Percentiles rank a stretch among this genome's conserved stretches.
Evolutionary conservation across 2,113 vertebrate genomes (phyloP).

Genomic region (Cinclus mexicanus): DNA sequence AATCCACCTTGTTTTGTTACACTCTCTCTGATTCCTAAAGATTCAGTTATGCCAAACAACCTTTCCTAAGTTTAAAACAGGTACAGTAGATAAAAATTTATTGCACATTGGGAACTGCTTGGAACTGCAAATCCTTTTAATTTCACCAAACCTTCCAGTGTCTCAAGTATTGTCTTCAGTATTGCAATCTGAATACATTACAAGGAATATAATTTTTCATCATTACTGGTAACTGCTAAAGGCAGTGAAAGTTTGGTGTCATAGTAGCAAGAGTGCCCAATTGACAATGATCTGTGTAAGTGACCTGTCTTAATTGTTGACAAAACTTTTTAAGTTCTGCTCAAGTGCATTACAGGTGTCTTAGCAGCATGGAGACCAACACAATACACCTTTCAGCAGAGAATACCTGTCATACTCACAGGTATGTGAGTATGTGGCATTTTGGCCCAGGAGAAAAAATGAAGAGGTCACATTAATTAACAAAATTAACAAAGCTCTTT

Average conservation of each 20-base stretch:
- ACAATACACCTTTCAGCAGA: neutral
- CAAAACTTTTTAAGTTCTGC: neutral
- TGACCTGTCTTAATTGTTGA: neutral
- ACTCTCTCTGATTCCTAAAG: neutral
- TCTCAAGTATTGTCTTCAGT: neutral
- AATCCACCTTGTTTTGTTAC: neutral
- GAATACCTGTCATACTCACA: neutral
- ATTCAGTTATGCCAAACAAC: neutral
- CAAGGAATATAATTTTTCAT: neutral
- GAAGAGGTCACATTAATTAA: neutral
- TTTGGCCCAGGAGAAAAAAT: neutral
- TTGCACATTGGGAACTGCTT: neutral
- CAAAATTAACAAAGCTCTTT: neutral
- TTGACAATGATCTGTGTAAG: neutral
- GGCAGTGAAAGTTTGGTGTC: neutral
- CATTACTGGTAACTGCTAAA: neutral
- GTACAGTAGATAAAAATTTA: neutral
- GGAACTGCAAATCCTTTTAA: neutral
- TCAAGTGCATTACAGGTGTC: neutral
- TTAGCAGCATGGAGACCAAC: fast-evolving
- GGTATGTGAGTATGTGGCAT: neutral
- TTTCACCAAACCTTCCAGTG: neutral
- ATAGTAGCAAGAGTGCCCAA: neutral
- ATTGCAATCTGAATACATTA: neutral
- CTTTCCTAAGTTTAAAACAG: neutral